Evolutionary conservation across 2,797 vertebrate species (phyloP), one percentile per base, ranked within the genome.

Genomic region (Philypnodon macrostomus): DNA sequence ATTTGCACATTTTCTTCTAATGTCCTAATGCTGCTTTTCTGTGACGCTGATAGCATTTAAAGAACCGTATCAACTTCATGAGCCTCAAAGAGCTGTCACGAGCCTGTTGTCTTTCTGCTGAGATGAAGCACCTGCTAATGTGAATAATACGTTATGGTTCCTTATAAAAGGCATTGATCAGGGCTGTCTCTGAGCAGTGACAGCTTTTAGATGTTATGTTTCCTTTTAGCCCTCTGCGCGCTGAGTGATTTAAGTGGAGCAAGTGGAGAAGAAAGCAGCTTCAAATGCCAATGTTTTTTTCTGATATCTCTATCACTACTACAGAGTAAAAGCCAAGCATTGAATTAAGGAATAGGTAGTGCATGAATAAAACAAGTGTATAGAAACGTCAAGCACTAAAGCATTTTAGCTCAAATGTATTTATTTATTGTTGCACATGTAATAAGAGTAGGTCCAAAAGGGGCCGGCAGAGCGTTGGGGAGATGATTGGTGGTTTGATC

Each of bases 161-260:
- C 31, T 63, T 54, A 19, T 37, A 37, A 56, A 41, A 11, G 23
- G 16, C 48, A 64, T 11, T 45, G 45, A 73, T 67, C 46, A 49
- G 4, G 10, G 27, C 39, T 40, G 31, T 15, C 5, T 63, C 26
- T 8, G 27, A 2, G 32, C 31, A 17, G 14, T 26, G 47, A 39
- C 47, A 59, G 56, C 30, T 41, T 46, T 67, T 34, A 67, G 60
- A 58, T 38, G 27, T 41, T 39, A 9, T 23, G 46, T 40, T 49
- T 41, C 31, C 19, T 14, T 4, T 18, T 45, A 14, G 33, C 21
- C 34, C 46, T 33, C 37, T 45, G 36, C 30, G 54, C 38, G 32
- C 8, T 46, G 32, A 56, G 34, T 58, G 44, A 67, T 67, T 58
- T 58, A 54, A 66, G 51, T 36, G 39, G 51, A 53, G 36, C 16